A percentile compares a stretch with the other conserved stretches of the same genome.
These are phyloP conservation scores for Magallana gigas DNA, from an alignment of 1,140 invertebrate genomes.

Conservation along the genomic window DNA sequence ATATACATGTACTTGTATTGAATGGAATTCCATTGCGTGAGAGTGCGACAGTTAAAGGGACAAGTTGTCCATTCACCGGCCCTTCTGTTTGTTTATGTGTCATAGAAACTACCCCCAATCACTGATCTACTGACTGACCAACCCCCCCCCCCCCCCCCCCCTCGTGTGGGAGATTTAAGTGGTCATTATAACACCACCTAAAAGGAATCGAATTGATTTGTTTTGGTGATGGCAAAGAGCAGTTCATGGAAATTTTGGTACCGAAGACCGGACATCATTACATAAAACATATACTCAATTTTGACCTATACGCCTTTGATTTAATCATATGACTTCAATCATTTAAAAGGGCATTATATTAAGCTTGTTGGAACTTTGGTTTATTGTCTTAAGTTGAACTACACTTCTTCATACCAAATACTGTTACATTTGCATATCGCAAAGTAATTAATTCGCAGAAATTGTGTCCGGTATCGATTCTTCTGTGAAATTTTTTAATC, in stretches of 20 bases:
- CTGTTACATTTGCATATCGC: no score
- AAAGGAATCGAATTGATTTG: background rate
- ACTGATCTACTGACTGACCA: background rate
- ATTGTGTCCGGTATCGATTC: no score
- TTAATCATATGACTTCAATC: no score
- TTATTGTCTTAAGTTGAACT: no score
- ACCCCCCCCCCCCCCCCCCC: background rate
- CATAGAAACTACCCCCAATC: constrained; percentile 13
- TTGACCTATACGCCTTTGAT: no score
- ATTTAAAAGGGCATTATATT: no score
- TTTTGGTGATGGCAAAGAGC: constrained; percentile 1
- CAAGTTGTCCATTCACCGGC: background rate
- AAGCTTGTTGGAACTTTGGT: no score
- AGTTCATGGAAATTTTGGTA: background rate
- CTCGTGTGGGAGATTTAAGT: background rate
- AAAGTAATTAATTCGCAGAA: no score
- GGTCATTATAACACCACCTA: background rate
- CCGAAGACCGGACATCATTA: background rate
- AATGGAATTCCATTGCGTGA: constrained; percentile 1
- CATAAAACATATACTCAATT: no score
- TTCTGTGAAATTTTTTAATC: no score
- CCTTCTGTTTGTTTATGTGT: constrained; percentile 2
- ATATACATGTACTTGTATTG: background rate
- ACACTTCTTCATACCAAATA: no score
- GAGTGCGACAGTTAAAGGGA: background rate